phyloP scores from a whole-genome alignment of 2,888 invertebrate species.

The Pseudeuparius sepicola region DNA sequence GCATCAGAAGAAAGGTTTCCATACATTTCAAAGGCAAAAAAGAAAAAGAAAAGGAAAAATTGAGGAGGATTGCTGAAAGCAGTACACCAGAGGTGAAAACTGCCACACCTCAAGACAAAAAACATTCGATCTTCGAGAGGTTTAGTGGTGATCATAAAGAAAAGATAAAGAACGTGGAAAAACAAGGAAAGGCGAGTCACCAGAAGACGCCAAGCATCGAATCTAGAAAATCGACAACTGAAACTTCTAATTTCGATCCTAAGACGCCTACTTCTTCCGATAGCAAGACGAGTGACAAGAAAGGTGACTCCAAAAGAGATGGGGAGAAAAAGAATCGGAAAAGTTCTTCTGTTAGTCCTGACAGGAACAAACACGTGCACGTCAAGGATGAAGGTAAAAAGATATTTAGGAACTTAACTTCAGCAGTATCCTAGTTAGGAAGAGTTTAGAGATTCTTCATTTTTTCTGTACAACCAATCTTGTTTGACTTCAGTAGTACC shows the following conservation, averaged over 20 bases:
- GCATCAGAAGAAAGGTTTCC: conserved; percentile 38
- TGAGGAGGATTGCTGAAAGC: conserved; percentile 13
- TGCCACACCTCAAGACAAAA: conserved; percentile 24
- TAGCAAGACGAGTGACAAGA: conserved; percentile 22
- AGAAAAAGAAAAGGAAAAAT: conserved; percentile 27
- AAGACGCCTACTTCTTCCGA: conserved; percentile 30
- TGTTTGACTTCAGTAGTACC: too few species aligned
- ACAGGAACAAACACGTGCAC: conserved; percentile 34
- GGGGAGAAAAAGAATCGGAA: conserved; percentile 28
- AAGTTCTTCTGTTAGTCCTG: conserved; percentile 36
- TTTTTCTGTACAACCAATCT: too few species aligned
- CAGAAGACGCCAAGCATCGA: conserved; percentile 37
- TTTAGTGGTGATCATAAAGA: conserved; percentile 19
- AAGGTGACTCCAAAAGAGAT: not conserved
- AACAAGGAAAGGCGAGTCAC: conserved; percentile 16
- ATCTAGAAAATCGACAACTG: conserved; percentile 30
- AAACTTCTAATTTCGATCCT: conserved; percentile 27
- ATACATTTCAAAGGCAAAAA: conserved; percentile 41
- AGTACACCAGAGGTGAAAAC: conserved; percentile 21
- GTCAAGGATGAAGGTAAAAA: conserved; percentile 31
- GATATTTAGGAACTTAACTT: too few species aligned
- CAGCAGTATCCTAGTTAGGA: too few species aligned
- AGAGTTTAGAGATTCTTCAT: too few species aligned
- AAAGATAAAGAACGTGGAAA: conserved; percentile 14
- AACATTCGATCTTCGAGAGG: conserved; percentile 30